These are phyloP conservation scores for Strigamia crassipes DNA, from an alignment of 2,888 invertebrate genomes.

Conservation along the genomic window DNA sequence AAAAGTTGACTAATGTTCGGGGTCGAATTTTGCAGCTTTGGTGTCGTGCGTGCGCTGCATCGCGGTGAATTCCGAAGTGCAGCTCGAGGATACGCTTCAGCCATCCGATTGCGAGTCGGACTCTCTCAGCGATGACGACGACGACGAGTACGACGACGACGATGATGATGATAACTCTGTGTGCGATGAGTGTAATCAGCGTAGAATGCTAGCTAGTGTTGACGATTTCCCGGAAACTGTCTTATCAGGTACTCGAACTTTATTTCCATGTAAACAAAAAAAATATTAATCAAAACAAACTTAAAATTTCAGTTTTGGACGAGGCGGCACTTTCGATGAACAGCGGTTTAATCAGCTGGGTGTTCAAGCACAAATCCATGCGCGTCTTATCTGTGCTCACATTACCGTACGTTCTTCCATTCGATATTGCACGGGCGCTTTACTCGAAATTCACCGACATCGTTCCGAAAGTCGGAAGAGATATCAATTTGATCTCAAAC, in stretches of 20 bases:
- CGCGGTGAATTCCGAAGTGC: slow-evolving; percentile 65
- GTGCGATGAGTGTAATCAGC: slow-evolving; percentile 88
- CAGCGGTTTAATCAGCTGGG: slow-evolving; percentile 86
- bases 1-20: too few relatives aligned
- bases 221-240: slow-evolving; percentile 90
- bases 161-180: slow-evolving; percentile 61
- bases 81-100: slow-evolving; percentile 50
- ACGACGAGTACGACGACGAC: slow-evolving; percentile 36
- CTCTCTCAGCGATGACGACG: slow-evolving; percentile 45
- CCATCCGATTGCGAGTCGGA: slow-evolving; percentile 47
- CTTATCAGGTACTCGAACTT: slow-evolving; percentile 54
- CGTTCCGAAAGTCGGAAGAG: slow-evolving; percentile 70
- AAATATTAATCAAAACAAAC: not conserved
- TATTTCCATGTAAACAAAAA: not conserved
- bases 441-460: slow-evolving; percentile 78
- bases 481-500: slow-evolving; percentile 66
- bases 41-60: slow-evolving; percentile 92
- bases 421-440: slow-evolving; percentile 84
- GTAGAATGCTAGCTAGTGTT: slow-evolving; percentile 80
- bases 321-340: slow-evolving; percentile 92
- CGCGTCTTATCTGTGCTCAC: slow-evolving; percentile 78
- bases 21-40: slow-evolving; percentile 66
- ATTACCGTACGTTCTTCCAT: slow-evolving; percentile 84
- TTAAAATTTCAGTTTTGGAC: slow-evolving; percentile 65
- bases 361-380: slow-evolving; percentile 82